A percentile compares a stretch with the other conserved stretches of the same genome.
phyloP scores from a whole-genome alignment of 2,113 vertebrate genomes.

The Plotosus lineatus region DNA sequence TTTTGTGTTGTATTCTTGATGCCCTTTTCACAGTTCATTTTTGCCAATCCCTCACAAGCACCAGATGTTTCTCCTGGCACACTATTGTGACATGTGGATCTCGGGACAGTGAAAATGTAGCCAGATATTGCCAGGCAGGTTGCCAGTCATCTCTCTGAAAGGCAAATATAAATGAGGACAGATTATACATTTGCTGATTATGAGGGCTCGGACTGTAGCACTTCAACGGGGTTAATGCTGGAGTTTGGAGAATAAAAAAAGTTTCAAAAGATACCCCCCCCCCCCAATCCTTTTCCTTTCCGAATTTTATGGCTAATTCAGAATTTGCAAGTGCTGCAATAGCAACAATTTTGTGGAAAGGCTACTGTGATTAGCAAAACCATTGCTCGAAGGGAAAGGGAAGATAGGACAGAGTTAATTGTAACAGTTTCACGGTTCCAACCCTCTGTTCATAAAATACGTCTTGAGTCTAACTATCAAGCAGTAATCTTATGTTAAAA shows the following conservation, averaged over 20 bases:
- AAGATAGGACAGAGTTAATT: slow-evolving; percentile 16
- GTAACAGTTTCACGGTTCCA: not conserved
- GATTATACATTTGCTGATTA: not conserved
- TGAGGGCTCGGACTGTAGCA: not conserved
- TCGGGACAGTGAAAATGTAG: not conserved
- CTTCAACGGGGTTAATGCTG: not conserved
- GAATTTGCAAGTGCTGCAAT: not conserved
- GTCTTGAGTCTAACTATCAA: slow-evolving; percentile 1
- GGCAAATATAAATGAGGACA: not conserved
- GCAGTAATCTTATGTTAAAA: too few species aligned
- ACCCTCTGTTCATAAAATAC: not conserved
- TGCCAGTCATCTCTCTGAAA: not conserved
- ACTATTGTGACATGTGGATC: slow-evolving; percentile 3
- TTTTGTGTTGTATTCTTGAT: not conserved
- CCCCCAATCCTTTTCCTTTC: not conserved
- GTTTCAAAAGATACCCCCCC: not conserved
- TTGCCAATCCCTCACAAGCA: not conserved
- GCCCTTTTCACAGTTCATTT: not conserved
- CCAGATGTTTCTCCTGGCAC: not conserved
- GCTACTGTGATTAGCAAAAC: slow-evolving; percentile 2
- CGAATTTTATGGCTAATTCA: not conserved
- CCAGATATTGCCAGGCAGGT: not conserved
- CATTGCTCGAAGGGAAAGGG: not conserved
- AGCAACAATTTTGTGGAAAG: not conserved
- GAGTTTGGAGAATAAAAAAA: not conserved